Base-by-base conservation (phyloP, 2,797 vertebrate species). In the Lepus townsendii region DNA sequence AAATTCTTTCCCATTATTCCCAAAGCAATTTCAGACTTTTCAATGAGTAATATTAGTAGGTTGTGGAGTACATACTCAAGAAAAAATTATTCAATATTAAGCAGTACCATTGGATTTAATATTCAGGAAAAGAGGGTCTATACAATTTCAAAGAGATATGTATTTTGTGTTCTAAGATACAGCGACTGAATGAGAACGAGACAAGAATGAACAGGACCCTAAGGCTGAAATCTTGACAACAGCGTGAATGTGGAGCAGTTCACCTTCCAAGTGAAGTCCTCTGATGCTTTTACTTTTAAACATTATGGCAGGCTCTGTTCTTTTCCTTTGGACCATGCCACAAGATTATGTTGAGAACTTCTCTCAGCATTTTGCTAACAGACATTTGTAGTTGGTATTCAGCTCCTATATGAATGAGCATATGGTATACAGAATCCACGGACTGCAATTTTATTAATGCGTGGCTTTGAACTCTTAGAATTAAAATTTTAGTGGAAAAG, bases 251-350 rank as follows among this genome's bases (percentile, higher is more conserved):
- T 94, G 60, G 63, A 89, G 85, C 60, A 94, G 83, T 97, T 96
- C 63, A 90, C 72, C 65, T 94, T 72, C 71, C 86, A 91, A 90
- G 83, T 91, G 90, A 96, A 97, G 83, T 95, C 91, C 72, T 94
- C 73, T 91, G 75, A 93, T 96, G 94, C 63, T 91, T 57, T 95
- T 95, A 72, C 90, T 95, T 97, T 97, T 92, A 95, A 96, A 84
- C 71, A 52, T 94, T 96, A 91, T 95, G 94, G 73, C 87, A 95
- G 82, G 82, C 79, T 95, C 90, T 94, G 91, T 98, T 97, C 88
- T 94, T 92, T 91, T 93, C n/a, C 90, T 94, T 88, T 94, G 90
- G 93, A 93, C 94, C 96, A 92, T 98, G 95, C 96, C 96, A 95
- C 35, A 88, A 95, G 73, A 95, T 93, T 90, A 76, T 57, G 87